Evolutionary conservation across 2,888 invertebrate species (phyloP).

Genomic region (Parasteatoda lunata): DNA sequence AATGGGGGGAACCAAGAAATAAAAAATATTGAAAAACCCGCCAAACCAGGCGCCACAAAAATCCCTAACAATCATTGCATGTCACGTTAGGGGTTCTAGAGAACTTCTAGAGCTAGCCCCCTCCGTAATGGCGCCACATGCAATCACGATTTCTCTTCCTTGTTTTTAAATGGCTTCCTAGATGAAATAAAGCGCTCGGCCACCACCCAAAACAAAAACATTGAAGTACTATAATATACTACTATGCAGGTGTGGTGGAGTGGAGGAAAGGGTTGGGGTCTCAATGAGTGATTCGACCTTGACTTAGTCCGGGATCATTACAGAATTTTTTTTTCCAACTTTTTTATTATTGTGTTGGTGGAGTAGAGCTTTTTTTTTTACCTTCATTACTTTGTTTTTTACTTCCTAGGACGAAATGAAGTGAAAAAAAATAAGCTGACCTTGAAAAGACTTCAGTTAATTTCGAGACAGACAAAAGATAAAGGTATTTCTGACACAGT

Average conservation of each 20-base stretch:
- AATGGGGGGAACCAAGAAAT: background rate
- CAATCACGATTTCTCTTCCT: conserved; percentile 3
- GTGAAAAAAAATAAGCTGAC: too few species aligned
- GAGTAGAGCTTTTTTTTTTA: too few species aligned
- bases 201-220: background rate
- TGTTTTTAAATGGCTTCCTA: conserved; percentile 3
- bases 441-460: too few species aligned
- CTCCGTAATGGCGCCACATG: background rate
- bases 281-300: background rate
- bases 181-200: background rate
- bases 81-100: too few species aligned
- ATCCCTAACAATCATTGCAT: too few species aligned
- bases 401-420: too few species aligned
- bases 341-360: too few species aligned
- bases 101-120: background rate
- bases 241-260: background rate
- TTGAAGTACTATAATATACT: background rate
- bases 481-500: too few species aligned
- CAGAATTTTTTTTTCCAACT: background rate
- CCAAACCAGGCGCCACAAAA: background rate
- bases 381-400: too few species aligned
- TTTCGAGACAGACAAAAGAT: too few species aligned
- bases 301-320: conserved; percentile 5
- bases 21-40: background rate
- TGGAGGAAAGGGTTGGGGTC: background rate